These are phyloP conservation scores for Sapajus apella DNA, from an alignment of 2,113 vertebrate genomes.

Conservation along the genomic window DNA sequence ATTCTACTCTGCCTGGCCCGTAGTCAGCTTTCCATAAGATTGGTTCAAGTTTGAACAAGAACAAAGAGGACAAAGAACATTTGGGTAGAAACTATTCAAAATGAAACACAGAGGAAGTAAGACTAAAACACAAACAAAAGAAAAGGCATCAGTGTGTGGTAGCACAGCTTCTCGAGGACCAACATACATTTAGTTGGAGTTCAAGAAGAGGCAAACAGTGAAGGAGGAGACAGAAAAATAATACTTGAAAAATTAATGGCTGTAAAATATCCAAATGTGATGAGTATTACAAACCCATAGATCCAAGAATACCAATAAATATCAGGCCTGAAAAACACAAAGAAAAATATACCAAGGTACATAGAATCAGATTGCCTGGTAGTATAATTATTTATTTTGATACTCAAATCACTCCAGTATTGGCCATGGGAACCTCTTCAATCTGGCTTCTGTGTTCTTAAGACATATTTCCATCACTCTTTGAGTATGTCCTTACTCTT, in stretches of 20 bases:
- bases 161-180: background rate
- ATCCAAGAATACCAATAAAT: background rate
- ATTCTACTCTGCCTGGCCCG: background rate
- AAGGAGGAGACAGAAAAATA: background rate
- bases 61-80: background rate
- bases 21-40: background rate
- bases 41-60: background rate
- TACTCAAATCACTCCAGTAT: slow-evolving; percentile 6
- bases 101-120: background rate
- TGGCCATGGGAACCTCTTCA: background rate
- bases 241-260: background rate
- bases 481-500: slow-evolving; percentile 10
- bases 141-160: background rate
- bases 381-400: background rate
- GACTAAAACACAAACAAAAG: background rate
- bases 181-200: background rate
- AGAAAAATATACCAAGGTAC: no score
- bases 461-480: background rate
- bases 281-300: background rate
- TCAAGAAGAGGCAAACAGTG: background rate
- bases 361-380: background rate
- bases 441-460: background rate
- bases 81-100: background rate
- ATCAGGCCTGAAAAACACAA: background rate
- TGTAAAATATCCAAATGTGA: background rate